Conservation (phyloP, 2,888 invertebrate genomes). For the Chrysolina oricalcia region DNA sequence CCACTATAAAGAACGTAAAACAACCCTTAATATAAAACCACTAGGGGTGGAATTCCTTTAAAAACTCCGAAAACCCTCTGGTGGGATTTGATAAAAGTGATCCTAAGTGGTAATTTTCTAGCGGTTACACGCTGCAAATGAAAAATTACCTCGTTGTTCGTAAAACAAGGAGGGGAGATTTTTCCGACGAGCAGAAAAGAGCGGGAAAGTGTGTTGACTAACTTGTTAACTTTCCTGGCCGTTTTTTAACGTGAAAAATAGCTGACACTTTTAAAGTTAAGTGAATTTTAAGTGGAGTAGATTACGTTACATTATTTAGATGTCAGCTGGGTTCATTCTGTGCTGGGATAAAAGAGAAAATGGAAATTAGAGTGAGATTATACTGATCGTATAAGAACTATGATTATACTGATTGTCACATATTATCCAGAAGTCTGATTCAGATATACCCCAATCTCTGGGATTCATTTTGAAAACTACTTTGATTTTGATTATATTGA, state of each 20-base stretch:
- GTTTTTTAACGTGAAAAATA: slow-evolving; percentile 66
- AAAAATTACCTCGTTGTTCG: slow-evolving; percentile 63
- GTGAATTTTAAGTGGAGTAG: slow-evolving; percentile 70
- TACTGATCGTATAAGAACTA: neutral
- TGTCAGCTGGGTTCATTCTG: slow-evolving; percentile 51
- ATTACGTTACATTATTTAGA: slow-evolving; percentile 66
- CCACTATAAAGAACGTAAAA: slow-evolving; percentile 48
- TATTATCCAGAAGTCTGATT: neutral
- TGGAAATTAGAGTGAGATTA: neutral
- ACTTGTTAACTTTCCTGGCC: slow-evolving; percentile 55
- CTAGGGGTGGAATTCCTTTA: slow-evolving; percentile 51
- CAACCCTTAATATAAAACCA: slow-evolving; percentile 50
- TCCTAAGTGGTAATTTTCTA: slow-evolving; percentile 68
- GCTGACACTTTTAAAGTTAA: slow-evolving; percentile 69
- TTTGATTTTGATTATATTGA: too few species aligned
- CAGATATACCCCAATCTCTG: neutral
- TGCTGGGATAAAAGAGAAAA: slow-evolving; percentile 20
- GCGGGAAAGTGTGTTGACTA: slow-evolving; percentile 49
- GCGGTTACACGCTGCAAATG: slow-evolving; percentile 66
- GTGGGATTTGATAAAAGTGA: slow-evolving; percentile 67
- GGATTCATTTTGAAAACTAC: too few species aligned
- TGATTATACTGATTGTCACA: neutral
- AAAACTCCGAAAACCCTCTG: slow-evolving; percentile 49
- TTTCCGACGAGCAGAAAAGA: slow-evolving; percentile 46
- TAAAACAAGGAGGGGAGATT: slow-evolving; percentile 53